phyloP scores from a whole-genome alignment of 2,797 vertebrate genomes.

The Pseudocheirus occidentalis region DNA sequence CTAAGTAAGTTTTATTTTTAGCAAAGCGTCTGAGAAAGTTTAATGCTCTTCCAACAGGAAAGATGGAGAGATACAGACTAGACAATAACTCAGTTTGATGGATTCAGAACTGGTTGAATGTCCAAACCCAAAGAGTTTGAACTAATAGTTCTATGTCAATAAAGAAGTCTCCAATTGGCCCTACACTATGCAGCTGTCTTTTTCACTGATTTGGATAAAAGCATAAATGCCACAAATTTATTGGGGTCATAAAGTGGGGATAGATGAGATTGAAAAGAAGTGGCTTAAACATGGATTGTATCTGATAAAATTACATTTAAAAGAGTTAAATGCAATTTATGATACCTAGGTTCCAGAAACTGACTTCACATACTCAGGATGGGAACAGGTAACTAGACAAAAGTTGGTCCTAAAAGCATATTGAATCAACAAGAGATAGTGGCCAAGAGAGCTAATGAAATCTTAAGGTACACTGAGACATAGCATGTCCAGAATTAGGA shows the following conservation, averaged over 20 bases:
- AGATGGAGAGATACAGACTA: neutral
- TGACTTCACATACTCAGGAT: neutral
- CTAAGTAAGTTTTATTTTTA: neutral
- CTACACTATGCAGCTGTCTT: neutral
- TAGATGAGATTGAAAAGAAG: neutral
- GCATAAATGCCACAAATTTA: neutral
- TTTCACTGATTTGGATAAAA: neutral
- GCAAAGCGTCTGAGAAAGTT: neutral
- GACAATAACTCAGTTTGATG: neutral
- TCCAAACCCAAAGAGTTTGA: neutral
- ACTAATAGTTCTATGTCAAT: neutral
- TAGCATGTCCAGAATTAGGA: neutral
- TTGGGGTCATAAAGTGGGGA: neutral
- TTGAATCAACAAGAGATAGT: neutral
- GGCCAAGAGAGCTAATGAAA: neutral
- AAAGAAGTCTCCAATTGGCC: neutral
- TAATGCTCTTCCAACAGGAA: neutral
- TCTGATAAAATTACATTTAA: neutral
- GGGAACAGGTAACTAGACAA: neutral
- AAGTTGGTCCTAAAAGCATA: neutral
- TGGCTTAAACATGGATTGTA: neutral
- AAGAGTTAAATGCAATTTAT: neutral
- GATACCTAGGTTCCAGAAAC: neutral
- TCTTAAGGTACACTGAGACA: neutral
- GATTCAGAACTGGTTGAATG: neutral